phyloP scores from a whole-genome alignment of 2,888 invertebrate genomes.

The Anorthoa munda region DNA sequence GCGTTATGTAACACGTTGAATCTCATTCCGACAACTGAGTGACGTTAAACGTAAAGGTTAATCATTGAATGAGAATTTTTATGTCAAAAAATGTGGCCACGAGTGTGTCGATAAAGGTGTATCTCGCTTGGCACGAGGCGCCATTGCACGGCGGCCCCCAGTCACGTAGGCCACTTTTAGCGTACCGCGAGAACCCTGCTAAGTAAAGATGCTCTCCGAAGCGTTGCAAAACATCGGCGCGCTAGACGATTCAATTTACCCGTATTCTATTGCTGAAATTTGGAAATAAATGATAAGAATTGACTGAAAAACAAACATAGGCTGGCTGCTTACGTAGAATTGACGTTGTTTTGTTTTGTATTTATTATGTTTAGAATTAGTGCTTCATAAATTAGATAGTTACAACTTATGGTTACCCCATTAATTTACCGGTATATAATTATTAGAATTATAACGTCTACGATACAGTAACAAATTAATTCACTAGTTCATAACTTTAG shows the following conservation, averaged over 20 bases:
- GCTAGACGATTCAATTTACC: slow-evolving; percentile 61
- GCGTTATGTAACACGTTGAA: slow-evolving; percentile 78
- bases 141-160: slow-evolving; percentile 86
- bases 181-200: slow-evolving; percentile 73
- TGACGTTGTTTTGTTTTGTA: slow-evolving; percentile 8
- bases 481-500: background rate
- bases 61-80: slow-evolving; percentile 50
- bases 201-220: slow-evolving; percentile 69
- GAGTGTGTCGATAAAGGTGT: slow-evolving; percentile 85
- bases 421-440: background rate
- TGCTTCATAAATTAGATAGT: background rate
- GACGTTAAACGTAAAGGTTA: slow-evolving; percentile 42
- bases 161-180: slow-evolving; percentile 90
- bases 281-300: slow-evolving; percentile 73
- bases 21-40: slow-evolving; percentile 36
- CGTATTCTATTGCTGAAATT: slow-evolving; percentile 75
- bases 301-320: slow-evolving; percentile 31
- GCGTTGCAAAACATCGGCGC: slow-evolving; percentile 41
- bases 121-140: slow-evolving; percentile 88
- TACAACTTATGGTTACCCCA: background rate
- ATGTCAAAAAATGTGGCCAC: slow-evolving; percentile 54
- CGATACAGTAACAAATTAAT: background rate
- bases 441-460: background rate
- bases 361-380: background rate
- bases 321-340: slow-evolving; percentile 29